Evolutionary conservation across 2,113 vertebrate genomes (phyloP).

Genomic region (Siniperca chuatsi): DNA sequence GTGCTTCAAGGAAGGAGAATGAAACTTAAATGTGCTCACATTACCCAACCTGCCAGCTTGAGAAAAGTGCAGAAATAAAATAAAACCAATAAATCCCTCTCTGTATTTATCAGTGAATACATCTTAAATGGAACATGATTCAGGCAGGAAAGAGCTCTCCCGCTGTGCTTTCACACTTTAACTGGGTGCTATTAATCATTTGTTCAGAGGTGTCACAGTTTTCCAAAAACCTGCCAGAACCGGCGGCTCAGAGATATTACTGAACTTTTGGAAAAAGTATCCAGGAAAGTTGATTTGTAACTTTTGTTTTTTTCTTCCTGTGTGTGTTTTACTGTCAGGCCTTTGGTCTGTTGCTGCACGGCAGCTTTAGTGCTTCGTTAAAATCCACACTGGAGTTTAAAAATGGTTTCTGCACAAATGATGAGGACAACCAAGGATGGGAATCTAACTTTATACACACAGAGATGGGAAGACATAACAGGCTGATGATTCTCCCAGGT

Average conservation of each 20-base stretch:
- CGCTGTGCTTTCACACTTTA: slow-evolving; percentile 39
- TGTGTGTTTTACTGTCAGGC: not conserved
- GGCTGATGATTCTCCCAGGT: not conserved
- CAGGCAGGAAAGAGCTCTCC: not conserved
- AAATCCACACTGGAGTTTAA: not conserved
- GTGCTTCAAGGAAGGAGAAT: not conserved
- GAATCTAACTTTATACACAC: not conserved
- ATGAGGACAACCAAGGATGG: not conserved
- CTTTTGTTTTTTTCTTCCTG: not conserved
- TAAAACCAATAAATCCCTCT: not conserved
- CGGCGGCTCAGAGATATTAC: not conserved
- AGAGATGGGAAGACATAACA: not conserved
- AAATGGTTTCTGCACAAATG: slow-evolving; percentile 8
- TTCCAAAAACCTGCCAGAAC: slow-evolving; percentile 4
- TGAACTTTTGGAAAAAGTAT: slow-evolving; percentile 16
- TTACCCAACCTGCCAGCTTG: not conserved
- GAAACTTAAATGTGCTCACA: not conserved
- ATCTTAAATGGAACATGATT: slow-evolving; percentile 28
- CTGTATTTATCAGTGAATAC: slow-evolving; percentile 16
- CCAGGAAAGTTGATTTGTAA: not conserved
- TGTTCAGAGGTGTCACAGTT: slow-evolving; percentile 40
- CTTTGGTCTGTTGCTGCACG: slow-evolving; percentile 1
- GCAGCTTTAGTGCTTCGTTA: slow-evolving; percentile 4
- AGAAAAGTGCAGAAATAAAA: not conserved
- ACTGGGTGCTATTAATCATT: slow-evolving; percentile 49